Percentiles rank a stretch among this genome's conserved stretches.
Conservation (phyloP, 2,888 invertebrate genomes). For the Gari tellinella region DNA sequence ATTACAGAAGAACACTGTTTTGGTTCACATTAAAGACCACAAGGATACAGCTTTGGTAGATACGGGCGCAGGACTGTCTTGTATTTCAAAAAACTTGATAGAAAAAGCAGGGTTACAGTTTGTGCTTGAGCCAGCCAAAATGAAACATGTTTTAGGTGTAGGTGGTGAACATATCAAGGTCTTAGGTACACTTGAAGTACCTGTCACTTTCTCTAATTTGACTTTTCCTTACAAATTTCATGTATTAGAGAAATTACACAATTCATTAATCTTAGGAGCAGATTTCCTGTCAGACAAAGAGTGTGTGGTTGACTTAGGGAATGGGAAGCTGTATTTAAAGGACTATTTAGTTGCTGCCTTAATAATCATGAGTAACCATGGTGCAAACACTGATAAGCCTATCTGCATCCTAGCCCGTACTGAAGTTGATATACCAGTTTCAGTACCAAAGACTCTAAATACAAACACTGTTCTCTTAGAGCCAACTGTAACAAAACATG, state of each 20-base stretch:
- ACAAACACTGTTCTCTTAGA: background rate
- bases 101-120: background rate
- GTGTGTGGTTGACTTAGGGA: background rate
- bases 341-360: background rate
- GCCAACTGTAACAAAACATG: background rate
- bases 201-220: background rate
- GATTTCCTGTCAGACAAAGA: conserved; percentile 9
- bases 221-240: conserved; percentile 4
- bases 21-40: background rate
- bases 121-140: background rate
- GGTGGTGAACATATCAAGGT: background rate
- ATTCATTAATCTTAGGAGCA: conserved; percentile 8
- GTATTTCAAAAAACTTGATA: conserved; percentile 6
- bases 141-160: conserved; percentile 4
- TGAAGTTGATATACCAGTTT: conserved; percentile 6
- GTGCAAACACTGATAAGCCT: conserved; percentile 7
- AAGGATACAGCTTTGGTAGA: conserved; percentile 2
- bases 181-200: conserved; percentile 2
- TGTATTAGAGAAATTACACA: conserved; percentile 12
- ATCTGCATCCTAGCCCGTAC: conserved; percentile 6
- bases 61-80: too few species aligned
- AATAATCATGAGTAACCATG: background rate
- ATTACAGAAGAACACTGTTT: conserved; percentile 3
- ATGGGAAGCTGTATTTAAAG: background rate
- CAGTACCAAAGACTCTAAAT: background rate